These are phyloP conservation scores for Sandelia bainsii DNA, from an alignment of 2,797 vertebrate species.

Conservation along the genomic window DNA sequence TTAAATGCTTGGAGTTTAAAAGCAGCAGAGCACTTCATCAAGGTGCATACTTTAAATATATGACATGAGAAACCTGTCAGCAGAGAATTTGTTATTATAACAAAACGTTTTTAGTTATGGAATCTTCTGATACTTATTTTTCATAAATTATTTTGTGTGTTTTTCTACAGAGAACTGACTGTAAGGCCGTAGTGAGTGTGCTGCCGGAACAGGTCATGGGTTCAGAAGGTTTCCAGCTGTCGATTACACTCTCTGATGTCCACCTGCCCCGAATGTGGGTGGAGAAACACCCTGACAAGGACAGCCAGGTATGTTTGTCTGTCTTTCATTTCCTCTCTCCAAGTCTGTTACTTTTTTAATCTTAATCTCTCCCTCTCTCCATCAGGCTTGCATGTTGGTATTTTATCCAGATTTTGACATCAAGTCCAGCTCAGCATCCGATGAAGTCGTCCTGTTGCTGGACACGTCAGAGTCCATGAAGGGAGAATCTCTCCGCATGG, in stretches of 20 bases:
- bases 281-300: constrained; percentile 89
- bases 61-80: too few species aligned
- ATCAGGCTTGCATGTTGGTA: constrained; percentile 91
- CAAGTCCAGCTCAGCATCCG: constrained; percentile 8
- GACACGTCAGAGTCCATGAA: constrained; percentile 90
- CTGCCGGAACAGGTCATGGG: constrained; percentile 82
- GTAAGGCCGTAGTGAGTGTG: constrained; percentile 87
- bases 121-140: too few species aligned
- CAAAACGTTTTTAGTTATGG: too few species aligned
- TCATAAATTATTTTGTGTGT: constrained; percentile 5
- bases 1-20: too few species aligned
- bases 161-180: constrained; percentile 83
- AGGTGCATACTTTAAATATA: too few species aligned
- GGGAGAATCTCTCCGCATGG: constrained; percentile 76
- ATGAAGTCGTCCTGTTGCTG: constrained; percentile 85
- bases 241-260: constrained; percentile 78
- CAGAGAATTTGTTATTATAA: too few species aligned
- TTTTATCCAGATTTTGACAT: constrained; percentile 87
- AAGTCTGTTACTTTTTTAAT: background rate
- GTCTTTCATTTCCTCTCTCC: background rate
- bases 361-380: background rate
- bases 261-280: constrained; percentile 92
- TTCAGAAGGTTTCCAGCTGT: constrained; percentile 83
- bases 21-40: too few species aligned
- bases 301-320: constrained; percentile 84